Conservation (phyloP, 2,113 vertebrate genomes). For the Phodopus roborovskii region DNA sequence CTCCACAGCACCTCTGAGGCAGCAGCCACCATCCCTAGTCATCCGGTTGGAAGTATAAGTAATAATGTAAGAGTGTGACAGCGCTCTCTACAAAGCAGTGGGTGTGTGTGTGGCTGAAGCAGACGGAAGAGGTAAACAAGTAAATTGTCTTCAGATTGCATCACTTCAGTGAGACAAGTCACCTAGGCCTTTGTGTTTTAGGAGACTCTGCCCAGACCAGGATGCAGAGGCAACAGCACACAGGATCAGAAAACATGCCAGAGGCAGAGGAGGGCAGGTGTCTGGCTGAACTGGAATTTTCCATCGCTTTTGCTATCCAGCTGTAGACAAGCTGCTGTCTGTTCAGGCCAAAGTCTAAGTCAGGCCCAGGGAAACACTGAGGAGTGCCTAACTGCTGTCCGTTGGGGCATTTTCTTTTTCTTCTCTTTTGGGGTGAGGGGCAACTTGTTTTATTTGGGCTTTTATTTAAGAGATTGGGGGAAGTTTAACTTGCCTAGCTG, state of each 20-base stretch:
- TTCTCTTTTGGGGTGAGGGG: neutral
- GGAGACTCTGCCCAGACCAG: neutral
- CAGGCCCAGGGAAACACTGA: neutral
- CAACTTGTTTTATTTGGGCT: neutral
- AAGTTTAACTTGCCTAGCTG: neutral
- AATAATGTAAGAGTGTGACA: neutral
- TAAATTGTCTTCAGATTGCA: neutral
- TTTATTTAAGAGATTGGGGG: neutral
- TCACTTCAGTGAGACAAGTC: neutral
- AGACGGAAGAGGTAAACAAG: neutral
- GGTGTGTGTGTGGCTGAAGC: neutral
- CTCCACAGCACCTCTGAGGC: neutral
- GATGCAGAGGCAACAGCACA: neutral
- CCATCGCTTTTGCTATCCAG: neutral
- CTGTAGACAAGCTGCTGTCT: conserved; percentile 37
- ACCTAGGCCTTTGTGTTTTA: neutral
- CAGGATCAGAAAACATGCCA: neutral
- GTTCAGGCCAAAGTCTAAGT: conserved; percentile 37
- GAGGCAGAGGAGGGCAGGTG: neutral
- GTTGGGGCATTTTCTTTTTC: neutral
- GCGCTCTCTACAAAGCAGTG: neutral
- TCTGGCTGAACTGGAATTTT: conserved; percentile 60
- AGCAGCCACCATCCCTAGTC: neutral
- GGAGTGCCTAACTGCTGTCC: neutral
- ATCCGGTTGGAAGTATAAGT: neutral